Evolutionary conservation across 2,888 invertebrate genomes (phyloP).

Genomic region (Dolichopus griseipennis): DNA sequence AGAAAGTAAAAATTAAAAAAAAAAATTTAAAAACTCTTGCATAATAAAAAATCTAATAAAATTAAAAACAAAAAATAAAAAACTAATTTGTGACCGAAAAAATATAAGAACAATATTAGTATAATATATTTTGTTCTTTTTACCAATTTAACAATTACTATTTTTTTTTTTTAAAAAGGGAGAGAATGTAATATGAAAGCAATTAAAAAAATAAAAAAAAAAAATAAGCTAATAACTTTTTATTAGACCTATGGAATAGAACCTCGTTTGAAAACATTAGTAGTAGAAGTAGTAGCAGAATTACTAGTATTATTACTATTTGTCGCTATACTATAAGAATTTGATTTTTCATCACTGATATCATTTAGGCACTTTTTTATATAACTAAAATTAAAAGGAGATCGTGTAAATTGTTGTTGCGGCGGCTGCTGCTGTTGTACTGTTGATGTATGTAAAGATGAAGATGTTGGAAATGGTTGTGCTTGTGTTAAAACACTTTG

Average conservation of each 20-base stretch:
- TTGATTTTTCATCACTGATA: not conserved
- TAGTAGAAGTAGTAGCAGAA: conserved; percentile 1
- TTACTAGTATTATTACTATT: not conserved
- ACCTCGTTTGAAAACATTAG: conserved; percentile 6
- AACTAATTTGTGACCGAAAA: too few relatives aligned
- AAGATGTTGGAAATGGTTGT: not conserved
- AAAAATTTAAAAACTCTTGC: too few relatives aligned
- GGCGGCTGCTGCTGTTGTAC: not conserved
- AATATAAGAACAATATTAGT: too few relatives aligned
- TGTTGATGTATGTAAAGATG: not conserved
- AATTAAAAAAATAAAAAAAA: not conserved
- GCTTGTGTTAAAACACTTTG: not conserved
- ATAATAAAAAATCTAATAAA: too few relatives aligned
- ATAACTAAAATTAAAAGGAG: not conserved
- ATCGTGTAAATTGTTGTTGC: not conserved
- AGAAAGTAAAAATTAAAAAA: too few relatives aligned
- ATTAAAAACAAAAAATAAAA: too few relatives aligned
- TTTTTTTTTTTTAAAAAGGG: too few relatives aligned
- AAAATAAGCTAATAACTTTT: not conserved
- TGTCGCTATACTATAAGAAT: too few relatives aligned
- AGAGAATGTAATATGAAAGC: too few relatives aligned
- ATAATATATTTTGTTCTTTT: too few relatives aligned
- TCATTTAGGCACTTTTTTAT: not conserved
- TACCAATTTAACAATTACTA: too few relatives aligned
- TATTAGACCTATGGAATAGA: conserved; percentile 1